Evolutionary conservation across 2,888 invertebrate species (phyloP).

Genomic region (Elegia similella): DNA sequence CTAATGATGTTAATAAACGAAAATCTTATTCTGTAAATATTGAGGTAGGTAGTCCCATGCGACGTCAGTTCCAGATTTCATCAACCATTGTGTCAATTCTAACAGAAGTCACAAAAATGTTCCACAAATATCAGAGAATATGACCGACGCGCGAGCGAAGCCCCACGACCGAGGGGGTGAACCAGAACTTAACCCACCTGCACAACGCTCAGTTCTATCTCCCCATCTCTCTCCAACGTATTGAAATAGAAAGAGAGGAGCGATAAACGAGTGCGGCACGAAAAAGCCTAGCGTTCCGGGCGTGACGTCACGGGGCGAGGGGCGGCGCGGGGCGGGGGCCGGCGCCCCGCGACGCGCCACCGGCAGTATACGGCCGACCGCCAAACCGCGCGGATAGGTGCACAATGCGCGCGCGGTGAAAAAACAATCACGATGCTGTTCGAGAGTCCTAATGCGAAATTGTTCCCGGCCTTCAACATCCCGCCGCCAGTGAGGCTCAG

Average conservation of each 20-base stretch:
- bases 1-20: too few relatives aligned
- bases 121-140: conserved; percentile 13
- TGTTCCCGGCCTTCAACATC: conserved; percentile 86
- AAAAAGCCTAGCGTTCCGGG: conserved; percentile 54
- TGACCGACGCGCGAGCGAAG: conserved; percentile 22
- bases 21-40: too few relatives aligned
- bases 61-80: background rate
- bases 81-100: too few relatives aligned
- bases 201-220: conserved; percentile 24
- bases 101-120: conserved; percentile 12
- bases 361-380: conserved; percentile 69
- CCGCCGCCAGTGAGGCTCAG: conserved; percentile 85
- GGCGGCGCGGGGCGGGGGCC: conserved; percentile 37
- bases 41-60: background rate
- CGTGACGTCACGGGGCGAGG: conserved; percentile 67
- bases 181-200: conserved; percentile 23
- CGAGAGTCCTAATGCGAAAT: conserved; percentile 87
- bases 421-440: conserved; percentile 83
- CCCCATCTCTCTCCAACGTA: conserved; percentile 34
- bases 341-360: conserved; percentile 40
- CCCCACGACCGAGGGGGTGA: conserved; percentile 26
- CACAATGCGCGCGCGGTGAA: conserved; percentile 70
- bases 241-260: conserved; percentile 33
- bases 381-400: conserved; percentile 53
- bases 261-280: conserved; percentile 36